Percentiles rank a stretch among this genome's conserved stretches.
Evolutionary conservation across 1,140 invertebrate genomes (phyloP).

Genomic region (Drosophila subobscura): DNA sequence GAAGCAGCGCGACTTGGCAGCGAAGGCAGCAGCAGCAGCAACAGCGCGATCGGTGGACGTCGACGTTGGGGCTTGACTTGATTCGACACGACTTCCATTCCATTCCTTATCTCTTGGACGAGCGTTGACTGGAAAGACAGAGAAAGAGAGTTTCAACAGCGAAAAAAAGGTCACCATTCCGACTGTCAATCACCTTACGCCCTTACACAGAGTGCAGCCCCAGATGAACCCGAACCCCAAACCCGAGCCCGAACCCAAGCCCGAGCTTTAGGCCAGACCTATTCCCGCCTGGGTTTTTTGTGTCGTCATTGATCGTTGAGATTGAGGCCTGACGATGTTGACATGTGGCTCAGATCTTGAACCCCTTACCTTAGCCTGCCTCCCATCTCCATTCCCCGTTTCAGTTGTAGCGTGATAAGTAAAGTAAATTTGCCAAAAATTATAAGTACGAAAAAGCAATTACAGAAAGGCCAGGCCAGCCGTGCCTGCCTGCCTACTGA

Average conservation of each 20-base stretch:
- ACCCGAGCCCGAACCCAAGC: conserved; percentile 4
- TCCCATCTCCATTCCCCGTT: conserved; percentile 11
- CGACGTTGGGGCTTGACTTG: background rate
- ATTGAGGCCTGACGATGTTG: conserved; percentile 10
- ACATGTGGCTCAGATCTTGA: conserved; percentile 31
- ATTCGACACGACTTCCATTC: conserved; percentile 29
- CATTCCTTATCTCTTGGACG: conserved; percentile 40
- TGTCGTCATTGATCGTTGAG: conserved; percentile 36
- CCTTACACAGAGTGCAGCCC: conserved; percentile 50
- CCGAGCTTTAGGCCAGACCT: conserved; percentile 11
- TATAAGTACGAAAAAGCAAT: conserved; percentile 38
- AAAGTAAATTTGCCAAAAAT: conserved; percentile 35
- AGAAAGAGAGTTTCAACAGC: conserved; percentile 8
- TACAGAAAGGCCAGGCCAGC: conserved; percentile 26
- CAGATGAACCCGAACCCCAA: conserved; percentile 30
- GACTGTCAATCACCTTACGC: conserved; percentile 65
- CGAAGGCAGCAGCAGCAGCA: conserved; percentile 26
- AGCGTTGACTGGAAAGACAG: conserved; percentile 24
- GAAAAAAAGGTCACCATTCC: conserved; percentile 41
- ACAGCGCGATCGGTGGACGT: conserved; percentile 27
- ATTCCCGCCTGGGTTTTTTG: background rate
- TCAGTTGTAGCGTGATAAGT: conserved; percentile 33
- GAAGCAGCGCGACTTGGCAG: conserved; percentile 27
- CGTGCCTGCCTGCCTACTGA: conserved; percentile 27
- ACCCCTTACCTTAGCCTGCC: conserved; percentile 23